Base-by-base conservation (phyloP, 2,797 vertebrate species). In the Bufotes viridis region DNA sequence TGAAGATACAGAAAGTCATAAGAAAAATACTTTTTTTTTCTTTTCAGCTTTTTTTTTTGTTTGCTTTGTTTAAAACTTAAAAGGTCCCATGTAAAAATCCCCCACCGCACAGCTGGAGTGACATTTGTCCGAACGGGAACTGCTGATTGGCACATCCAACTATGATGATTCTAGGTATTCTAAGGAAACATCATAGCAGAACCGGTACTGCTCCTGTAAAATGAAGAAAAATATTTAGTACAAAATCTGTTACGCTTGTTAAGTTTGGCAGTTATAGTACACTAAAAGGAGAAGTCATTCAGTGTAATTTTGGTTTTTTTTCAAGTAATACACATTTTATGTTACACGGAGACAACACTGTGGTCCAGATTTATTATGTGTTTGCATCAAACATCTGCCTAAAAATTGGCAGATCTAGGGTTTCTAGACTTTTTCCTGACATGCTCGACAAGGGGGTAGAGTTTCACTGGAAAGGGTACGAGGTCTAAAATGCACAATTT, bases 131-230 rank as follows among this genome's bases (percentile, higher is more conserved):
- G 20, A 81, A n/a, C 58, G 58, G 78, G 29, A 42, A 83, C 91
- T 91, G 78, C 18, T 13, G 10, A 87, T 89, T 26, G 34, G 87
- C 92, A 90, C 87, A 76, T 90, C 91, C 91, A 85, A 90, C 94
- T 99, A 99, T 6, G 98, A 98, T 1, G 97, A 97, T 91, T 99
- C 98, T 84, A 99, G 96, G 92, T 98, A 99, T 92, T 99, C 98
- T 95, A 99, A 92, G 0, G 97, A 96, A 81, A 99, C 96, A 58
- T 99, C 98, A 0, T 99, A 99, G 94, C 97, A 98, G 95, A 99
- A 99, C 61, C 98, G 97, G 91, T 99, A 99, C 91, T 99, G 98
- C 88, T 99, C 98, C 98, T 99, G 92, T 13, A 76, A 87, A 53
- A 24, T 7, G 69, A 74, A 17, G 0, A 69, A 84, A n/a, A 57